These are phyloP conservation scores for Brevimyrus niger DNA, from an alignment of 2,113 vertebrate species.

Conservation along the genomic window DNA sequence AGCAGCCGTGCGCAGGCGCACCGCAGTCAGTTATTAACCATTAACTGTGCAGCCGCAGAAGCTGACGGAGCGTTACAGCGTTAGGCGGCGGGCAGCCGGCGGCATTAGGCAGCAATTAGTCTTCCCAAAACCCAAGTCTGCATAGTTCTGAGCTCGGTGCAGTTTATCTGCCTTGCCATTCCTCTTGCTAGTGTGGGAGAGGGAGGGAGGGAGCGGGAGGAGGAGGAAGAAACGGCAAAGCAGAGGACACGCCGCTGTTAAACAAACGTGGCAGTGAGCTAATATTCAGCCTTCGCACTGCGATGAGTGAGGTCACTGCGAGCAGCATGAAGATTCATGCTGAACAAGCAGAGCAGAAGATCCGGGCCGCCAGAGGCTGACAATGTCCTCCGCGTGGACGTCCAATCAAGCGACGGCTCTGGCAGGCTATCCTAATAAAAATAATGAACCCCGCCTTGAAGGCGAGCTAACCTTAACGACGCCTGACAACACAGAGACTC, in stretches of 20 bases:
- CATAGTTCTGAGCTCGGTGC: not conserved
- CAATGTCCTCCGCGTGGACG: not conserved
- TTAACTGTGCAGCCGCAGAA: not conserved
- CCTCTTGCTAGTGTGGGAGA: not conserved
- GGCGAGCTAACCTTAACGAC: not conserved
- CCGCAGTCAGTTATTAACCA: not conserved
- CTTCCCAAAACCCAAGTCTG: not conserved
- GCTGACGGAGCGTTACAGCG: not conserved
- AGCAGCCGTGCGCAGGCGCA: not conserved
- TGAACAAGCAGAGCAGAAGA: not conserved
- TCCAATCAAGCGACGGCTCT: conserved; percentile 5
- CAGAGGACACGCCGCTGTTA: not conserved
- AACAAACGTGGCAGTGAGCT: not conserved
- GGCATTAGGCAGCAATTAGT: not conserved
- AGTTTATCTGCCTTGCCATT: not conserved
- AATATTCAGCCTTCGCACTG: not conserved
- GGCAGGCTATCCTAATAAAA: not conserved
- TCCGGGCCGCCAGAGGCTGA: not conserved
- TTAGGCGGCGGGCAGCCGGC: not conserved
- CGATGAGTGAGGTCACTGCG: not conserved
- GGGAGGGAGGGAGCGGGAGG: not conserved
- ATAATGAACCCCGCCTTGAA: not conserved
- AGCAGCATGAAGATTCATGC: not conserved
- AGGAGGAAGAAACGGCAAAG: not conserved
- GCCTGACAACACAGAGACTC: not conserved